Evolutionary conservation across 2,113 vertebrate species (phyloP), one percentile per base, ranked within the genome.

Genomic region (Albula goreensis): DNA sequence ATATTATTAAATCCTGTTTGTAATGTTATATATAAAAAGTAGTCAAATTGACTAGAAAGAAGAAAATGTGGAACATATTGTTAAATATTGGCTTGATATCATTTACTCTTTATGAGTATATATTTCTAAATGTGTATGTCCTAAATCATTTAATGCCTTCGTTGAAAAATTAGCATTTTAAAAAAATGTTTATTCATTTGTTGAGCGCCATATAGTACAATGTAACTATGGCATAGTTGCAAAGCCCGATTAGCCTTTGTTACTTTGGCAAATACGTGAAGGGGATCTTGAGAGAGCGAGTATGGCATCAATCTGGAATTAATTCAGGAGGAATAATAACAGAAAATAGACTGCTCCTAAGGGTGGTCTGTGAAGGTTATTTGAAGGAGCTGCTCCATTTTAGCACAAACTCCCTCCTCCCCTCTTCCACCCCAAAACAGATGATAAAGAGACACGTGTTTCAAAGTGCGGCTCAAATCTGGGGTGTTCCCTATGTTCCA

Each of bases 321-420:
- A 90, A 82, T 88, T 87, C 85, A 80, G 89, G 85, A 82, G 66
- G 82, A 49, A 85, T 83, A 90, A 84, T 74, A 90, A 81, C 77
- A 57, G 85, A 53, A 52, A 51, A 50, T 70, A 90, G 90, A 91
- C 90, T 91, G 89, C 90, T 89, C 92, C 92, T 92, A 89, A 85
- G 89, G 91, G 91, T 83, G 66, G 88, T 85, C 91, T 85, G 80
- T 92, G 91, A 95, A 92, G 92, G 93, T 92, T 90, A 94, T 90
- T 90, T 93, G 89, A 94, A 94, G 92, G 92, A 93, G 90, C 88
- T 90, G 92, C 89, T 92, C 91, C 89, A 92, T 91, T 92, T 92
- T 92, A 92, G 86, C 89, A 91, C 90, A 87, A 87, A 88, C 86
- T 80, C 88, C 83, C 90, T 89, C 88, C 85, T 74, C 86, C 89